Percentiles rank a stretch among this genome's conserved stretches.
These are phyloP conservation scores for cat (Felis catus) DNA, from an alignment of 2,113 vertebrate genomes.

Conservation along the genomic window DNA sequence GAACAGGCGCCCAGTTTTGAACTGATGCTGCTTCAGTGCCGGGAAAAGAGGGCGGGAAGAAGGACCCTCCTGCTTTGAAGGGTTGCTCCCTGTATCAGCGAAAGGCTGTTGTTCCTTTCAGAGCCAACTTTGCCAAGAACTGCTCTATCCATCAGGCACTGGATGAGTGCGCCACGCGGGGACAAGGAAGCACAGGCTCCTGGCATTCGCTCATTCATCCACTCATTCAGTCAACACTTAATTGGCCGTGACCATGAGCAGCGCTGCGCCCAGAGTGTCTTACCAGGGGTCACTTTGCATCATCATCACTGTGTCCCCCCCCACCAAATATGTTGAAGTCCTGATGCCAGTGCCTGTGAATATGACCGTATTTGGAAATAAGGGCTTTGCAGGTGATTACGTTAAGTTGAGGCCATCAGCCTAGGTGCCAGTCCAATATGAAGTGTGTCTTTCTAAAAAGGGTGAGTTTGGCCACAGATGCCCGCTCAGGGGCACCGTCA, in stretches of 20 bases:
- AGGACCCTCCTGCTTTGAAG: background rate
- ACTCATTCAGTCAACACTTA: background rate
- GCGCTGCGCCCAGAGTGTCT: fast-evolving
- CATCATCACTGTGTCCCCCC: fast-evolving
- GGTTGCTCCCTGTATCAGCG: background rate
- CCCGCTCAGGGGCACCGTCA: fast-evolving
- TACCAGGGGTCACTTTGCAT: fast-evolving
- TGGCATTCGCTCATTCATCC: background rate
- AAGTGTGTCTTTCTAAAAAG: background rate
- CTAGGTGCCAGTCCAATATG: fast-evolving
- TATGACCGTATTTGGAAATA: background rate
- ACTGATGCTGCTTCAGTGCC: fast-evolving
- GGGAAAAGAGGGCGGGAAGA: background rate
- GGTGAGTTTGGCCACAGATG: no score
- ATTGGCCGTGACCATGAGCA: background rate
- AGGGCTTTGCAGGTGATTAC: background rate
- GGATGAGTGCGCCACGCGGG: fast-evolving
- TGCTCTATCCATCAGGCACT: fast-evolving
- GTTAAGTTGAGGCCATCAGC: background rate
- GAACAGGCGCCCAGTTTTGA: fast-evolving
- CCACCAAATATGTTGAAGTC: background rate
- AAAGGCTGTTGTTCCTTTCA: background rate
- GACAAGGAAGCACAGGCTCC: fast-evolving
- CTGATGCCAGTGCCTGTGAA: background rate
- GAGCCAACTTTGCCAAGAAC: fast-evolving